Base-by-base conservation (phyloP, 1,140 invertebrate species). In the Calosoma granatense region DNA sequence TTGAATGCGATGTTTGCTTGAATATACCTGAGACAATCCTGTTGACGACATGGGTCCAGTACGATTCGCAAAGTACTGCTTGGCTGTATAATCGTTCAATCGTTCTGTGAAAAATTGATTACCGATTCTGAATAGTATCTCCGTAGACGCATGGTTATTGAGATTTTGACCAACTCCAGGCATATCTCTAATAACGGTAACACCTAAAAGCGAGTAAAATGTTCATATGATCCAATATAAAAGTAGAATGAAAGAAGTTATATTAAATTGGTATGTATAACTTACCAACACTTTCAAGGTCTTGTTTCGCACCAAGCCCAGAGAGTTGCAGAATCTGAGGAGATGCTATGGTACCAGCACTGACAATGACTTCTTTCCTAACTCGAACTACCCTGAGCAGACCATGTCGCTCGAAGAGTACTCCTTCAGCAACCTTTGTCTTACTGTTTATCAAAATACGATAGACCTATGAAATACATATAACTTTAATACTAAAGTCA, bases 331-430 rank as follows among this genome's bases (percentile, higher is more conserved):
- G 57, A 19, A 59, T 22, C 15, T 56, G 55, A 17, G 55, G 59
- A 53, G 17, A 41, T 20, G 17, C 47, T 0, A 59, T 57, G n/a
- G 55, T 53, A 12, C 58, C 55, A 30, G 58, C 58, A 1, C 54
- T 22, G 3, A 61, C 20, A 36, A 61, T 61, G 4, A 61, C 51
- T 51, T 61, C 60, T 17, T 47, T 61, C 2, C 17, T 55, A 2
- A 23, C 53, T 6, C 17, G 39, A 12, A 55, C 58, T 1, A 19
- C 17, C 6, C 43, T 53, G 1, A 19, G 21, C 15, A 19, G 20
- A 22, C 53, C 58, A 21, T 57, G 17, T 64, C 67, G 70, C 15
- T 70, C 62, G 59, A 68, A 74, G 63, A 70, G 67, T 56, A 75
- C 62, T 22, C 73, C 72, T 52, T 65, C 53, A 19, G 58, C 58